Conservation (phyloP, 92 coral and sea anemone genomes). For the Muricea muricata region DNA sequence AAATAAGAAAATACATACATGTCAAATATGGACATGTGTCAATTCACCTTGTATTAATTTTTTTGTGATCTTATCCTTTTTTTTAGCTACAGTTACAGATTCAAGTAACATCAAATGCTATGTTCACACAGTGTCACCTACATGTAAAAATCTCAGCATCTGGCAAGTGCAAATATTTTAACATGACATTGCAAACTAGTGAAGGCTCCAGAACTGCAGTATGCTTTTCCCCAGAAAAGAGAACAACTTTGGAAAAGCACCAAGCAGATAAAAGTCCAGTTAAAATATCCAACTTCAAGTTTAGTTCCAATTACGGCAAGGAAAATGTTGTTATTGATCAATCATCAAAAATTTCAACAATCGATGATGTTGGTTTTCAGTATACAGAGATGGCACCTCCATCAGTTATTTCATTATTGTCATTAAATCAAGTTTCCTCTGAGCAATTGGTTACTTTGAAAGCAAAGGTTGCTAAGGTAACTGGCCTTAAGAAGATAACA, state of each 20-base stretch:
- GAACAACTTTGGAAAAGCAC: neutral
- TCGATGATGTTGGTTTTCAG: neutral
- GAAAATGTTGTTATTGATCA: constrained; percentile 18
- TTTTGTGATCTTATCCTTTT: too few species aligned
- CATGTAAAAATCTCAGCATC: constrained; percentile 10
- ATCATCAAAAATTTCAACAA: neutral
- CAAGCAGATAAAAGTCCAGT: constrained; percentile 5
- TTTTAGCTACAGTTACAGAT: neutral
- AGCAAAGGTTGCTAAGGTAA: constrained; percentile 1
- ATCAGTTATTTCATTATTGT: neutral
- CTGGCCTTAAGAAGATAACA: neutral
- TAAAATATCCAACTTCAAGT: neutral
- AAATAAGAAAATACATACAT: too few species aligned
- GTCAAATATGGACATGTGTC: too few species aligned
- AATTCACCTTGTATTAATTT: too few species aligned
- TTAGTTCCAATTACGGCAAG: constrained; percentile 10
- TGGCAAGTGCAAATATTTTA: constrained; percentile 9
- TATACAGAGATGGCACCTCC: neutral
- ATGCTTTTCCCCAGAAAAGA: constrained; percentile 18
- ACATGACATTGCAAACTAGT: neutral
- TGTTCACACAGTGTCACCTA: constrained; percentile 5
- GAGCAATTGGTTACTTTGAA: constrained; percentile 8
- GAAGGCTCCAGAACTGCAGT: neutral
- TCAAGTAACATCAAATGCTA: neutral
- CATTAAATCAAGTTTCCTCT: constrained; percentile 2